These are phyloP conservation scores for Sphaerophoria taeniata DNA, from an alignment of 2,888 invertebrate species.

Conservation along the genomic window DNA sequence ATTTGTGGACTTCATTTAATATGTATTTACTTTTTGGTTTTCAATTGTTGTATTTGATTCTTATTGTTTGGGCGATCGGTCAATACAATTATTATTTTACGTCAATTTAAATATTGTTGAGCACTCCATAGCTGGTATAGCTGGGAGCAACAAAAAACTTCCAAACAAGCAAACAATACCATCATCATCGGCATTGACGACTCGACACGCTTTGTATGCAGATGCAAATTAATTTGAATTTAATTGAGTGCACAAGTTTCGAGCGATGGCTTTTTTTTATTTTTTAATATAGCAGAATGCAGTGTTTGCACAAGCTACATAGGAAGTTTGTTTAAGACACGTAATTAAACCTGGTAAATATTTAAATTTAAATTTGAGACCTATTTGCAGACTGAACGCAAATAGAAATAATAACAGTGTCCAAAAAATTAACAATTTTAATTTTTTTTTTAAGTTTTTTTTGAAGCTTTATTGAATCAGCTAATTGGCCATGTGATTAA, in stretches of 20 bases:
- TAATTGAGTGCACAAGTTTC: slow-evolving; percentile 39
- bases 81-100: slow-evolving; percentile 1
- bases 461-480: background rate
- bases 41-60: background rate
- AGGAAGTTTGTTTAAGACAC: background rate
- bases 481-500: slow-evolving; percentile 28
- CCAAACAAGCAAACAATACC: slow-evolving; percentile 5
- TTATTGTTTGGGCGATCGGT: background rate
- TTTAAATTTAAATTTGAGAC: slow-evolving; percentile 16
- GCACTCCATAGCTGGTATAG: background rate
- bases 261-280: background rate
- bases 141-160: background rate
- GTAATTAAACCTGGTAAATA: slow-evolving; percentile 18
- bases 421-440: background rate
- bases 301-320: background rate
- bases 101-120: slow-evolving; percentile 35
- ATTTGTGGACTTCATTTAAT: background rate
- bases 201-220: background rate
- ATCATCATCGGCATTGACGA: background rate
- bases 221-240: slow-evolving; percentile 39
- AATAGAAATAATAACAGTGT: background rate
- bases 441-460: slow-evolving; percentile 7
- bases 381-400: background rate
- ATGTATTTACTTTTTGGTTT: background rate
- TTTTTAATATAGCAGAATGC: background rate